These are phyloP conservation scores for Balearica regulorum DNA, from an alignment of 2,797 vertebrate genomes.

Conservation along the genomic window DNA sequence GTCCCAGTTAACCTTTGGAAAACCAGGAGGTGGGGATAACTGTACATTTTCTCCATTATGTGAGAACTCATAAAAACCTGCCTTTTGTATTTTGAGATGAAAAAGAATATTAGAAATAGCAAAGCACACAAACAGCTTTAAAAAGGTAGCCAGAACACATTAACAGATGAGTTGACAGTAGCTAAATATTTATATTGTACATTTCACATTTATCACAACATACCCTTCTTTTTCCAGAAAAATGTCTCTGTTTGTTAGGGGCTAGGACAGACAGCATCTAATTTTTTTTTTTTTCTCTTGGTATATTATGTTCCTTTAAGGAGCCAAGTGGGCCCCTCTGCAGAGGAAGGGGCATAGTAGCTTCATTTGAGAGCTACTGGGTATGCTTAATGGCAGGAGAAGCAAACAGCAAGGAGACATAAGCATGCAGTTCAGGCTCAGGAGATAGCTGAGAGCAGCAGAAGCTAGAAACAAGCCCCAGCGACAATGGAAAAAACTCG, in stretches of 20 bases:
- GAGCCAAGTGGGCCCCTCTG: not conserved
- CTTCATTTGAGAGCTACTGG: not conserved
- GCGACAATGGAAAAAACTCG: not conserved
- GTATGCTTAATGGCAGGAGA: not conserved
- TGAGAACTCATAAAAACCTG: not conserved
- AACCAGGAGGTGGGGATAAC: not conserved
- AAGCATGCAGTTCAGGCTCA: not conserved
- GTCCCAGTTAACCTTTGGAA: not conserved
- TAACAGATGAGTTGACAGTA: not conserved
- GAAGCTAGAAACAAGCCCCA: not conserved
- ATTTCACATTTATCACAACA: not conserved
- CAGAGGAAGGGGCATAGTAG: not conserved
- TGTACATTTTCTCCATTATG: not conserved
- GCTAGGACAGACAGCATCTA: not conserved
- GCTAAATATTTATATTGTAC: not conserved
- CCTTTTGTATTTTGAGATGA: not conserved
- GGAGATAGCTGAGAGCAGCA: not conserved
- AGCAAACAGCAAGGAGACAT: not conserved
- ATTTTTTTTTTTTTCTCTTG: not conserved
- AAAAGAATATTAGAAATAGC: not conserved
- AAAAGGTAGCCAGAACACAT: not conserved
- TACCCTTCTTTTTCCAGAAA: not conserved
- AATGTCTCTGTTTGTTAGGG: not conserved
- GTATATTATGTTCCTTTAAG: not conserved
- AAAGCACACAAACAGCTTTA: not conserved